A percentile compares a stretch with the other conserved stretches of the same genome.
Conservation (phyloP, 2,797 vertebrate species). For the Rhadinocentrus ornatus region DNA sequence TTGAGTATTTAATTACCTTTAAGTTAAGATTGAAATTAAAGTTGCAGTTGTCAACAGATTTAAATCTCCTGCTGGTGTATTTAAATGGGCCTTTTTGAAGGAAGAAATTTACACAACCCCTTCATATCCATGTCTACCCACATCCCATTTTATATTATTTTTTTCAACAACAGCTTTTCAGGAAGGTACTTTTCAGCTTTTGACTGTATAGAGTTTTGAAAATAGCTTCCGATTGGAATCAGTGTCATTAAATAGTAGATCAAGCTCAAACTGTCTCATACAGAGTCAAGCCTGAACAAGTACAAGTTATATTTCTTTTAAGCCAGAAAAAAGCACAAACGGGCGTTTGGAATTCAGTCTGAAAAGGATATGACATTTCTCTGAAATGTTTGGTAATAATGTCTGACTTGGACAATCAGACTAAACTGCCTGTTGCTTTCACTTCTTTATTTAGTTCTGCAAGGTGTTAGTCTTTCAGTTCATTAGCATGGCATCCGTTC, state of each 20-base stretch:
- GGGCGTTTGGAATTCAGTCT: not conserved
- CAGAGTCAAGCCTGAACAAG: not conserved
- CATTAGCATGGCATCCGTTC: not conserved
- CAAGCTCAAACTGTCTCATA: not conserved
- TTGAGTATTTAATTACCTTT: slow-evolving; percentile 11
- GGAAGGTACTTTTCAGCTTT: slow-evolving; percentile 22
- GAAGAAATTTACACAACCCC: slow-evolving; percentile 22
- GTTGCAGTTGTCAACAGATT: slow-evolving; percentile 14
- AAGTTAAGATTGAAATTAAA: slow-evolving; percentile 31
- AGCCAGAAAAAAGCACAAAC: not conserved
- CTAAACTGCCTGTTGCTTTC: slow-evolving; percentile 11
- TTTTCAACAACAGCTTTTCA: slow-evolving; percentile 34
- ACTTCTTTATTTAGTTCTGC: slow-evolving; percentile 8
- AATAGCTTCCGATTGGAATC: not conserved
- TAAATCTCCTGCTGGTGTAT: not conserved
- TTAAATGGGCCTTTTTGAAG: slow-evolving; percentile 13
- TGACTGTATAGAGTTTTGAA: not conserved
- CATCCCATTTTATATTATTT: slow-evolving; percentile 46
- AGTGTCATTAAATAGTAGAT: not conserved
- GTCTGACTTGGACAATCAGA: not conserved
- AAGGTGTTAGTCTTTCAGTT: not conserved
- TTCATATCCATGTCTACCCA: slow-evolving; percentile 46
- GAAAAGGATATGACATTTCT: not conserved
- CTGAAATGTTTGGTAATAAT: not conserved
- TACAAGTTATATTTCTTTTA: not conserved